A percentile compares a stretch with the other conserved stretches of the same genome.
These are phyloP conservation scores for Cephus runcator DNA, from an alignment of 2,888 invertebrate species.

Conservation along the genomic window DNA sequence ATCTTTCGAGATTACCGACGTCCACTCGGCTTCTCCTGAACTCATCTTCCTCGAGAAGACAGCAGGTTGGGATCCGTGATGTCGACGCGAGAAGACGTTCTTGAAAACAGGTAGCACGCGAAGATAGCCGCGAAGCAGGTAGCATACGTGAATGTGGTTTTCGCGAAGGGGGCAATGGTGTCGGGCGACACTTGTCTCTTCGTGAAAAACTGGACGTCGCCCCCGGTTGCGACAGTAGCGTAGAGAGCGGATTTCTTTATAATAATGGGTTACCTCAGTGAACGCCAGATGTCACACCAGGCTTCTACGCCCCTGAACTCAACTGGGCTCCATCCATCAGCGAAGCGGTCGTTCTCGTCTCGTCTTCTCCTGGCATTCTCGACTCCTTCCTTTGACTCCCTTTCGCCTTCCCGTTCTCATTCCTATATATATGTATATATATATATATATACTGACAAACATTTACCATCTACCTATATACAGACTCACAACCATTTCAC, in stretches of 20 bases:
- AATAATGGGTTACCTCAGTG: conserved; percentile 29
- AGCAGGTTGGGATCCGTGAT: background rate
- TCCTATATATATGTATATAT: conserved; percentile 22
- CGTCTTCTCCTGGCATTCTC: conserved; percentile 40
- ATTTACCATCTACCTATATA: background rate
- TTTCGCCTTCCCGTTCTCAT: conserved; percentile 43
- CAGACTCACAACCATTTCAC: background rate
- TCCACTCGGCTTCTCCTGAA: background rate
- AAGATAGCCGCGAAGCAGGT: conserved; percentile 24
- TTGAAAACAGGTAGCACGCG: conserved; percentile 37
- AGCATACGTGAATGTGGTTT: conserved; percentile 39
- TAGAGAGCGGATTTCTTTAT: conserved; percentile 3
- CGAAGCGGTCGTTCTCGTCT: conserved; percentile 35
- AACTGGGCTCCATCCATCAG: conserved; percentile 49
- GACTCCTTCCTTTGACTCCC: conserved; percentile 17
- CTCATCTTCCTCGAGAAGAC: background rate
- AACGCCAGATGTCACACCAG: background rate
- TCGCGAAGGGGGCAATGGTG: conserved; percentile 52
- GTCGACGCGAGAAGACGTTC: background rate
- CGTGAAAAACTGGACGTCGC: conserved; percentile 61
- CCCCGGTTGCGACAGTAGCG: conserved; percentile 39
- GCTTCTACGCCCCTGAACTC: conserved; percentile 15
- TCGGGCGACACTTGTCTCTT: conserved; percentile 59
- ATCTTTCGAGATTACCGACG: background rate
- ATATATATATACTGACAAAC: background rate